A percentile compares a stretch with the other conserved stretches of the same genome.
Conservation (phyloP, 2,888 invertebrate species). For the Masnerella sp. region DNA sequence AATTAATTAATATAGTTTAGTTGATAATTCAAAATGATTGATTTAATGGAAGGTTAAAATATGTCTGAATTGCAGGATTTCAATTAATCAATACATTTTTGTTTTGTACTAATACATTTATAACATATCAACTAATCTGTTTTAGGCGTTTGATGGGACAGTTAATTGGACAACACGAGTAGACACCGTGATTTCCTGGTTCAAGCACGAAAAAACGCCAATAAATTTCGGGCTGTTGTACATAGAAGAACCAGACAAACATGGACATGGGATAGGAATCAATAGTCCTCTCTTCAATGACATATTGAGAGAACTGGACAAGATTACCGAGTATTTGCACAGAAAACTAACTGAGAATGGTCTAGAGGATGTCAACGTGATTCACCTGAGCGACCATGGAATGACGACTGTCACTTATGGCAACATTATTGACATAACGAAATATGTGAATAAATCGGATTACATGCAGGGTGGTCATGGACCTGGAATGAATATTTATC, state of each 20-base stretch:
- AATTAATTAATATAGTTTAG: no score
- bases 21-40: no score
- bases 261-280: slow-evolving; percentile 82
- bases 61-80: no score
- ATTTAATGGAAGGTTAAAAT: no score
- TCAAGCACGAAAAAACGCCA: slow-evolving; percentile 80
- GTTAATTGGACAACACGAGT: slow-evolving; percentile 73
- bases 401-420: slow-evolving; percentile 80
- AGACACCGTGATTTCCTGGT: slow-evolving; percentile 81
- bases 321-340: slow-evolving; percentile 81
- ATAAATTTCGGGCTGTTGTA: slow-evolving; percentile 85
- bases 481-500: slow-evolving; percentile 82
- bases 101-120: neutral
- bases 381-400: slow-evolving; percentile 87
- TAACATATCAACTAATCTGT: neutral
- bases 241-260: slow-evolving; percentile 84
- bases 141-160: slow-evolving; percentile 3
- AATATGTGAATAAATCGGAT: slow-evolving; percentile 78
- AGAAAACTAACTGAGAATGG: slow-evolving; percentile 78
- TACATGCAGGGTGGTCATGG: slow-evolving; percentile 79
- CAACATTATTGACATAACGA: slow-evolving; percentile 80
- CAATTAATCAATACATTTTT: no score
- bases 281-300: slow-evolving; percentile 76
- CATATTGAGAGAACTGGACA: slow-evolving; percentile 78
- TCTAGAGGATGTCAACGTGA: slow-evolving; percentile 81